Evolutionary conservation across 2,888 invertebrate genomes (phyloP), one percentile per base, ranked within the genome.

Genomic region (Epistrophe eligans): DNA sequence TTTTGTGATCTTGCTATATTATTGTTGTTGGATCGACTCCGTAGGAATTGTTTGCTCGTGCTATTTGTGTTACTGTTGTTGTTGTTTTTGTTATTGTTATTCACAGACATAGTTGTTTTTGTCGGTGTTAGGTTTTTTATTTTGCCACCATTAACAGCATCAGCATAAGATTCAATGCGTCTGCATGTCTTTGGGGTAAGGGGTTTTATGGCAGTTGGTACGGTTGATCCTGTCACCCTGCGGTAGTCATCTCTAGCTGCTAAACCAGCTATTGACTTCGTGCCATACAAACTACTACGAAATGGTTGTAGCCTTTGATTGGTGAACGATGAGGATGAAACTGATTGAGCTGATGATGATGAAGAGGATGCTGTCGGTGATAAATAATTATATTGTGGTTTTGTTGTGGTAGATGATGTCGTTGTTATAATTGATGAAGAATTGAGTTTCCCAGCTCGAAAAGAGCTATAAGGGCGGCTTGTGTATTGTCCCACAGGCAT

Each of bases 391-490:
- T 71, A 77, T 60, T 87, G 84, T 48, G 38, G 58, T 64, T 88
- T 88, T 60, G 70, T 67, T 62, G 81, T 71, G 50, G 72, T 76
- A 66, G 77, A 72, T 87, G 82, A 70, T 83, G 84, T 79, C 77
- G 88, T 67, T 88, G 45, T 24, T 24, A 3, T 32, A 7, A 8
- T 19, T 17, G n/a, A 19, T 50, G 70, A 40, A 19, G 57, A 45
- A 40, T 87, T 87, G 66, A 87, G 58, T 79, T 83, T 79, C 55
- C 90, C 90, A 79, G 91, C 90, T 89, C 93, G 91, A 89, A 93
- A 93, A 50, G 93, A 93, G 90, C 93, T 93, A 67, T 93, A 93
- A 57, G 93, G 93, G 89, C 93, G 91, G 88, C 91, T 90, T 89
- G 89, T 90, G 88, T 91, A 91, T 88, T 92, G 92, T 89, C 92